These are phyloP conservation scores for Odontamblyopus rebecca DNA, from an alignment of 2,797 vertebrate species.

Conservation along the genomic window DNA sequence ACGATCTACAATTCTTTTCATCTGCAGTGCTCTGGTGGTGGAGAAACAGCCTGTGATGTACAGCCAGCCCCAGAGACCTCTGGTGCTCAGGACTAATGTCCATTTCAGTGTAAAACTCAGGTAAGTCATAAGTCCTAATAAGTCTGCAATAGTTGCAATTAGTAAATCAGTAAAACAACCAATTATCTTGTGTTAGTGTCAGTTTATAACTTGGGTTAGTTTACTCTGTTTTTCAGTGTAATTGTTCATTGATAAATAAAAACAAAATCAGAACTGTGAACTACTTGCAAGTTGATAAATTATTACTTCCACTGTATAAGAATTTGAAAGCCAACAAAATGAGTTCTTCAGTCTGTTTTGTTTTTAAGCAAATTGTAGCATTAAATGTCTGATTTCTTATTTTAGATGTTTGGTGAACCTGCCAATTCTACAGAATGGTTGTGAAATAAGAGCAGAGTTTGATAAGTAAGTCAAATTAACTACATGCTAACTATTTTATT, in stretches of 20 bases:
- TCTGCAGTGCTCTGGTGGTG: slow-evolving; percentile 80
- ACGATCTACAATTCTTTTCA: background rate
- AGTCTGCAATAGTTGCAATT: too few relatives aligned
- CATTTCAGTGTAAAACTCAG: slow-evolving; percentile 86
- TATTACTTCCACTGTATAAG: too few relatives aligned
- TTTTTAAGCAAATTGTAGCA: background rate
- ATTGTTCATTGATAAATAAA: too few relatives aligned
- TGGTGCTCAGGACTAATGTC: slow-evolving; percentile 86
- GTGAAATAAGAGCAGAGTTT: slow-evolving; percentile 88
- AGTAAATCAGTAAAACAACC: too few relatives aligned
- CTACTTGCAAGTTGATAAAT: too few relatives aligned
- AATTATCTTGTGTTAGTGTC: too few relatives aligned
- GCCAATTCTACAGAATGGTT: slow-evolving; percentile 82
- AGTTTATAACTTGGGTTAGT: too few relatives aligned
- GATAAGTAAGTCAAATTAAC: slow-evolving; percentile 84
- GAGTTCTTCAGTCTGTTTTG: background rate
- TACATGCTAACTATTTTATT: background rate
- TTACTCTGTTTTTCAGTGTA: too few relatives aligned
- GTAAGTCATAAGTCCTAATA: slow-evolving; percentile 53
- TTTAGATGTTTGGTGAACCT: slow-evolving; percentile 87
- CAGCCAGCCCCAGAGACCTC: slow-evolving; percentile 81
- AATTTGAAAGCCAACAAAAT: too few relatives aligned
- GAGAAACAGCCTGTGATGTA: slow-evolving; percentile 90
- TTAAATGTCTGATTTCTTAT: slow-evolving; percentile 27
- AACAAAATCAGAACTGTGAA: too few relatives aligned